These are phyloP conservation scores for Eledone cirrhosa DNA, from an alignment of 2,888 invertebrate species.

Conservation along the genomic window DNA sequence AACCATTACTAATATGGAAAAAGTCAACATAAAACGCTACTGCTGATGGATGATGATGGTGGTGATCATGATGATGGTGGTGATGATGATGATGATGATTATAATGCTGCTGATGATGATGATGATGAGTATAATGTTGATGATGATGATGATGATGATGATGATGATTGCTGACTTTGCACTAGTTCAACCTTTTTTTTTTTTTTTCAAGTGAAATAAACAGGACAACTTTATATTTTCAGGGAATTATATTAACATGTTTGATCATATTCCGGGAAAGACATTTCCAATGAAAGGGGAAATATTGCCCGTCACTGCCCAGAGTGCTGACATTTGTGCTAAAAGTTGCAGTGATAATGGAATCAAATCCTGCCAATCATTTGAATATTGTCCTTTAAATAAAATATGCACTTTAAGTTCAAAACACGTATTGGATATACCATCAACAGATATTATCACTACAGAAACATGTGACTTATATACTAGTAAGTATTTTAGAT, in stretches of 20 bases:
- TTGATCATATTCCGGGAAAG: conserved; percentile 11
- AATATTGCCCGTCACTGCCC: neutral
- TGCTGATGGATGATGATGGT: too few species aligned
- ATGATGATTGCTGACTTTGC: too few species aligned
- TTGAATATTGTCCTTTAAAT: conserved; percentile 51
- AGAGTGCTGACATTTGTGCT: conserved; percentile 39
- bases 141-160: too few species aligned
- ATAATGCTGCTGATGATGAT: too few species aligned
- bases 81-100: too few species aligned
- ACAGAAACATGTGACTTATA: conserved; percentile 49
- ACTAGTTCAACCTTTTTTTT: too few species aligned
- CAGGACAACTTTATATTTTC: neutral
- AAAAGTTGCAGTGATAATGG: conserved; percentile 49
- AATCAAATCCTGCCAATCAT: conserved; percentile 52
- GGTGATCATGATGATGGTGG: too few species aligned
- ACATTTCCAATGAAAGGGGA: conserved; percentile 16
- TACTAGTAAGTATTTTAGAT: conserved; percentile 47
- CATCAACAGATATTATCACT: conserved; percentile 40
- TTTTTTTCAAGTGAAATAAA: too few species aligned
- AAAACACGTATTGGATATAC: conserved; percentile 48
- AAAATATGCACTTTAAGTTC: conserved; percentile 49
- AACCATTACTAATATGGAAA: too few species aligned
- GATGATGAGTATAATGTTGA: too few species aligned
- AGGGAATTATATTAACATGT: conserved; percentile 11
- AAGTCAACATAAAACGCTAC: too few species aligned